Conservation (phyloP, 2,888 invertebrate genomes). For the Lapara coniferarum region DNA sequence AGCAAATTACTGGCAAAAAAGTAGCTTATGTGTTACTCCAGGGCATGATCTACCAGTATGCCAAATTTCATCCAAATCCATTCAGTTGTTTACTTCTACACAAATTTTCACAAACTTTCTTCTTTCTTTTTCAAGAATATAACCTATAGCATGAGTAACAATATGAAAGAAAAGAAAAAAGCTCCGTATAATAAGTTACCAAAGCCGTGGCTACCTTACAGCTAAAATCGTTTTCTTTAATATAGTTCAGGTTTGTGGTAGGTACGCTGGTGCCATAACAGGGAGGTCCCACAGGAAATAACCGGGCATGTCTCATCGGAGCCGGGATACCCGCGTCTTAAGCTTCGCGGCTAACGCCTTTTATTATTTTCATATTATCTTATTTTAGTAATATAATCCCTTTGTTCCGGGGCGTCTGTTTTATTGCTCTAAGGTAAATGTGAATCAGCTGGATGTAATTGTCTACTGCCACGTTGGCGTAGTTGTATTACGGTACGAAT, state of each 20-base stretch:
- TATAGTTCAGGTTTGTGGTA: slow-evolving; percentile 61
- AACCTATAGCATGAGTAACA: no score
- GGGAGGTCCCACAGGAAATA: slow-evolving; percentile 69
- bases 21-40: no score
- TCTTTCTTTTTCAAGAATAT: no score
- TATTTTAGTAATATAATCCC: slow-evolving; percentile 39
- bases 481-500: no score
- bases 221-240: slow-evolving; percentile 64
- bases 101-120: no score
- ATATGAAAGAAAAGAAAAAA: no score
- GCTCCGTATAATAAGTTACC: not conserved
- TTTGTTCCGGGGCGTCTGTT: slow-evolving; percentile 21
- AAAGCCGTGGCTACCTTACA: slow-evolving; percentile 27
- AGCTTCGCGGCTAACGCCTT: slow-evolving; percentile 50
- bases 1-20: no score
- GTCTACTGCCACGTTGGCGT: not conserved
- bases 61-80: no score
- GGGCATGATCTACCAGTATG: no score
- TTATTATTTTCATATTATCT: slow-evolving; percentile 66
- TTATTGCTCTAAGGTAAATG: not conserved
- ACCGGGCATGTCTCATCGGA: slow-evolving; percentile 52
- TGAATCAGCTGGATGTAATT: not conserved
- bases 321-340: slow-evolving; percentile 31
- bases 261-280: slow-evolving; percentile 64
- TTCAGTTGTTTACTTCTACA: no score